These are phyloP conservation scores for Steatocranus sp. DNA, from an alignment of 2,797 vertebrate species.

Conservation along the genomic window DNA sequence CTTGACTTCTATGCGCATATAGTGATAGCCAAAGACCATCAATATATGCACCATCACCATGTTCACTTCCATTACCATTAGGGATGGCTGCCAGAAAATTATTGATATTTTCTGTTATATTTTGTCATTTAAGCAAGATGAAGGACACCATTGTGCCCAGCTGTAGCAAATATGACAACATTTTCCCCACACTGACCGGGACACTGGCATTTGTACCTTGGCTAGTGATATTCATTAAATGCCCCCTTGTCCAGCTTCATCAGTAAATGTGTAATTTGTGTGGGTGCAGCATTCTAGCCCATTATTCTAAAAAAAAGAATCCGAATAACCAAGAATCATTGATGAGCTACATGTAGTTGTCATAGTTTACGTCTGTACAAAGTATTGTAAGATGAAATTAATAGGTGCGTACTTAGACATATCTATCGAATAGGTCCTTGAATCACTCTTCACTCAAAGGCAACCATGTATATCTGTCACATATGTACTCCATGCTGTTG, in stretches of 20 bases:
- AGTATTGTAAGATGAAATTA: background rate
- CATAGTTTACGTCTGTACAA: background rate
- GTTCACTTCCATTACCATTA: background rate
- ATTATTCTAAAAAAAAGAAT: background rate
- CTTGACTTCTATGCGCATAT: background rate
- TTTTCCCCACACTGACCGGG: background rate
- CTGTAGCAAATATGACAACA: background rate
- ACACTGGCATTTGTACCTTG: background rate
- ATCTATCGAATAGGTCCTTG: background rate
- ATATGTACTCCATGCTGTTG: background rate
- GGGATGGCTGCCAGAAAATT: background rate
- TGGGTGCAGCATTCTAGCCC: background rate
- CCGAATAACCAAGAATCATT: background rate
- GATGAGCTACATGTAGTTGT: background rate
- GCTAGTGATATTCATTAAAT: background rate
- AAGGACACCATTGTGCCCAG: background rate
- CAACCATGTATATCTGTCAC: background rate
- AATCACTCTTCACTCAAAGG: background rate
- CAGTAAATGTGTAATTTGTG: background rate
- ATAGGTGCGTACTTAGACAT: no score
- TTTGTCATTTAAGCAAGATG: background rate
- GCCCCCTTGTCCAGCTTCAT: background rate
- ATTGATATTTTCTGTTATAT: background rate
- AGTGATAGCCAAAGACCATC: background rate
- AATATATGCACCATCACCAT: background rate